phyloP scores from a whole-genome alignment of 2,888 invertebrate genomes.

The Phlogophora meticulosa region DNA sequence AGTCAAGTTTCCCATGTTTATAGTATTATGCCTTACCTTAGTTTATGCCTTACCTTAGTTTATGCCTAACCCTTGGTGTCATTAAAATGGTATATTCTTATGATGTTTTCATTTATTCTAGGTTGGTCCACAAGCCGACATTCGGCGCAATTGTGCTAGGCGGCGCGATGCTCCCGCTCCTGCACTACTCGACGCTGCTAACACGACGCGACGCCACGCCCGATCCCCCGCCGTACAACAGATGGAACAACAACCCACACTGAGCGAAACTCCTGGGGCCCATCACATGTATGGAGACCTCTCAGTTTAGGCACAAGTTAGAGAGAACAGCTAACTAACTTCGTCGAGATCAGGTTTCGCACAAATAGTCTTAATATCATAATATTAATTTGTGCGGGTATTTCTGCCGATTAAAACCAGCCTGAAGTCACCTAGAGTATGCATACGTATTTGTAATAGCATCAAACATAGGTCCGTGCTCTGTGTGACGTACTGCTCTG shows the following conservation, averaged over 20 bases:
- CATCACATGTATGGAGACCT: not conserved
- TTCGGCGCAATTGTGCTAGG: slow-evolving; percentile 81
- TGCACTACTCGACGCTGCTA: slow-evolving; percentile 84
- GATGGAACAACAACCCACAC: slow-evolving; percentile 75
- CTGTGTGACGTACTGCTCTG: no score
- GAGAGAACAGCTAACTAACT: not conserved
- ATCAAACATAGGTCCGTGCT: no score
- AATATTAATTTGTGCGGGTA: no score
- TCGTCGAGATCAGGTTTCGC: no score
- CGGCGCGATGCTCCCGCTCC: slow-evolving; percentile 77
- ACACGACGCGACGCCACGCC: slow-evolving; percentile 71
- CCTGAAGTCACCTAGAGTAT: no score
- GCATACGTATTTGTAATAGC: no score
- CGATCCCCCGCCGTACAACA: slow-evolving; percentile 72
- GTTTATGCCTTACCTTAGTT: not conserved
- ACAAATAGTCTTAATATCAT: no score
- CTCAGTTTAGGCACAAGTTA: not conserved
- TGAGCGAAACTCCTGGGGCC: slow-evolving; percentile 57
- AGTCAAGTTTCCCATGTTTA: no score
- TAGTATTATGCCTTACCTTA: not conserved
- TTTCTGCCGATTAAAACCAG: no score
- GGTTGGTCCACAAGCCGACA: slow-evolving; percentile 84
- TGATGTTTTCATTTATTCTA: slow-evolving; percentile 40
- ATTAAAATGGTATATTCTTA: not conserved
- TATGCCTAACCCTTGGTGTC: not conserved